Conservation (phyloP, 1,140 invertebrate species). For the Maconellicoccus hirsutus region DNA sequence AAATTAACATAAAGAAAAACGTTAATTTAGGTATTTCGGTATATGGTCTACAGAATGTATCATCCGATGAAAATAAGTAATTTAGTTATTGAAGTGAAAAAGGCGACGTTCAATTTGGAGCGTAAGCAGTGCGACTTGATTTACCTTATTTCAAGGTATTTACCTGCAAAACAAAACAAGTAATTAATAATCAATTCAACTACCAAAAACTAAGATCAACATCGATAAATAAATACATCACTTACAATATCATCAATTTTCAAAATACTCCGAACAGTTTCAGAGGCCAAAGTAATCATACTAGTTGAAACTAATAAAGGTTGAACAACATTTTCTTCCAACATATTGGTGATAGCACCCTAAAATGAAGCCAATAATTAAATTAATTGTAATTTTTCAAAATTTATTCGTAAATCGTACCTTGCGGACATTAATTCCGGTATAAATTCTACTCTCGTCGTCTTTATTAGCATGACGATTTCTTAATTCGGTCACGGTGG, state of each 20-base stretch:
- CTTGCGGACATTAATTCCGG: slow-evolving; percentile 94
- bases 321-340: slow-evolving; percentile 95
- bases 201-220: neutral
- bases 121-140: neutral
- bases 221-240: slow-evolving; percentile 30
- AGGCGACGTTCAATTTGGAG: slow-evolving; percentile 9
- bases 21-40: neutral
- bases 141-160: slow-evolving; percentile 37
- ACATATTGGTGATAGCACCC: slow-evolving; percentile 90
- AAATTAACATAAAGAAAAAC: neutral
- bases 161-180: slow-evolving; percentile 33
- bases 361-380: slow-evolving; percentile 32
- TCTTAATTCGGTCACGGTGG: slow-evolving; percentile 92
- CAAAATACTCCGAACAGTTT: slow-evolving; percentile 93
- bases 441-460: slow-evolving; percentile 82
- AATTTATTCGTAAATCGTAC: slow-evolving; percentile 25
- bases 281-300: slow-evolving; percentile 86
- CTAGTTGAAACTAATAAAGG: slow-evolving; percentile 89
- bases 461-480: slow-evolving; percentile 82
- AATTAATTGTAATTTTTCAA: neutral
- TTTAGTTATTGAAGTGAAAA: neutral
- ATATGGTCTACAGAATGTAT: neutral
- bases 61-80: neutral
- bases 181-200: neutral
- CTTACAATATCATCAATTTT: slow-evolving; percentile 98